Base-by-base conservation (phyloP, 2,797 vertebrate genomes). In the Acanthurus lineatus region DNA sequence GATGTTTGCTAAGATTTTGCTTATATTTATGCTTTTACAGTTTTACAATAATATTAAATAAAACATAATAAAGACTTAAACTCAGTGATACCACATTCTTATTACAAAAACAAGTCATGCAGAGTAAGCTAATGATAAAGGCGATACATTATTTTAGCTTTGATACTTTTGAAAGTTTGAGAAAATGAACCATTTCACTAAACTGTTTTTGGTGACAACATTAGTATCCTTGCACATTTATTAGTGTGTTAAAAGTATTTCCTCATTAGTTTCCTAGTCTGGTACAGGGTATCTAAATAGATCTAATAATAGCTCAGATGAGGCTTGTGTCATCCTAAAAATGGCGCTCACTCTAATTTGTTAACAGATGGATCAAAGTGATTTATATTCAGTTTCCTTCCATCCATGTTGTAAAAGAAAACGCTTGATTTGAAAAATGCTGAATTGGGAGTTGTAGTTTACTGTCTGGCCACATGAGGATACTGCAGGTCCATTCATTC, bases 391-490 rank as follows among this genome's bases (percentile, higher is more conserved):
- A 38, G 1, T 45, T 45, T 62, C 62, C 47, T 35, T 68, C 16
- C 15, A 59, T 19, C 32, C 32, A 35, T 1, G 42, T 10, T 25
- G 28, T 65, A 17, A 28, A 16, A 4, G 28, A 15, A 57, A 8
- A 17, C 17, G 35, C 0, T 49, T 6, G 38, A 44, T 35, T 76
- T 48, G 2, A 35, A 51, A 16, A 40, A 25, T 8, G 6, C 2
- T 44, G 15, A 59, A n/a, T 16, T 20, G 51, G 19, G 35, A 78
- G 78, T 57, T 93, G 92, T 56, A 92, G 73, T 93, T 90, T 85
- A 9, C 62, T 25, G 2, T 75, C n/a, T 45, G 82, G 52, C 92
- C 93, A 91, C 88, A 92, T 0, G 92, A 87, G 88, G 90, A 79
- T 82, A 77, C 81, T 86, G 62, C 72, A 88, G 83, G 81, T 79